Base-by-base conservation (phyloP, 2,797 vertebrate species). In the Fringilla coelebs region DNA sequence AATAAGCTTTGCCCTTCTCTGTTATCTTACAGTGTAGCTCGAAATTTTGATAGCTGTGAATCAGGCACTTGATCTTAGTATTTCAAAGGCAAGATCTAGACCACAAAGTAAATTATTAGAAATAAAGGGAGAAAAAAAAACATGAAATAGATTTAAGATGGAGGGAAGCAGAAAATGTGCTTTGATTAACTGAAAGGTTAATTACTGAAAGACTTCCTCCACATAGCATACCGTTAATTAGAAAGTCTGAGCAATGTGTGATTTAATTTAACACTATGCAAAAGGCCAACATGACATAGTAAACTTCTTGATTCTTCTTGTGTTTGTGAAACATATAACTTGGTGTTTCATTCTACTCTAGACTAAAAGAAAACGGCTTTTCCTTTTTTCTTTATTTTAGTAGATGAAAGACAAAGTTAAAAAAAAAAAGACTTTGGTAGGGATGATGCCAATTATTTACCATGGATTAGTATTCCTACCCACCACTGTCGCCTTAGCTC, bases 131-230 rank as follows among this genome's bases (percentile, higher is more conserved):
- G 22, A 25, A 83, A n/a, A 34, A 32, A n/a, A 77, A 62, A 4
- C 18, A 52, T 55, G 38, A 87, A 73, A 82, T 26, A 57, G 14
- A 11, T 77, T 67, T 22, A 88, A 74, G 32, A 63, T 25, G 26
- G 26, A 79, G 55, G 68, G 40, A 87, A 87, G 51, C 40, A 88
- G 31, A 89, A 89, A 80, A 40, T 62, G 13, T 67, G 55, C 61
- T 95, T 86, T 62, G 80, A 93, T 89, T 93, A 95, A 85, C 3
- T 71, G 75, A 93, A 90, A 95, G 81, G 68, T 79, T 95, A 94
- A 93, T 93, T 92, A 88, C 75, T 85, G 65, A 81, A 86, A 94
- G 38, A 74, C 74, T 92, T 85, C 57, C 38, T 87, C 40, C 17
- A 31, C 6, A 7, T 16, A 71, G 16, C 31, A 74, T 11, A 74